Evolutionary conservation across 2,113 vertebrate species (phyloP), one percentile per base, ranked within the genome.

Genomic region (Balaeniceps rex): DNA sequence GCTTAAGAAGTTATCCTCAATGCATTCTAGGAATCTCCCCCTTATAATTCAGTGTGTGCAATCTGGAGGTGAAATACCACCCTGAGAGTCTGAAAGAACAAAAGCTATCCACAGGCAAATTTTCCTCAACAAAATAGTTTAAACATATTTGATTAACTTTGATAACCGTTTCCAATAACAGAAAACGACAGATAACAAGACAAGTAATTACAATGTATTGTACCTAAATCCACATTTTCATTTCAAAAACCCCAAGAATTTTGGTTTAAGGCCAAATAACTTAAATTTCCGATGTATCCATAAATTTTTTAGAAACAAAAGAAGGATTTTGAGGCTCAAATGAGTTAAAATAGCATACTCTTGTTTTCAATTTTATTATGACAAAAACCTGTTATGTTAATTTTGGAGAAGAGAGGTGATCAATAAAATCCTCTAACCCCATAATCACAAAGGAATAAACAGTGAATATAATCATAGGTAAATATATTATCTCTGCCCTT

Each of bases 11-110:
- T n/a, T n/a, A n/a, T n/a, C n/a, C n/a, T n/a, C n/a, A n/a, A n/a
- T n/a, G n/a, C n/a, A n/a, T n/a, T n/a, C n/a, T n/a, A n/a, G n/a
- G 17, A 63, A 63, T 29, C 46, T 2, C 7, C 4, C 2, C 14
- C 14, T 36, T 49, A 14, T 19, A 77, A 83, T 44, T 91, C 3
- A 1, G 8, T 11, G 12, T 6, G 7, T 65, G 38, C 38, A 76
- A 3, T 55, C 36, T 60, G 36, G 14, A 83, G 29, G 21, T 38
- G 14, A 90, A 64, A 72, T 60, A 71, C 17, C 9, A 83, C 4
- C 4, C 49, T 44, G 34, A 88, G 33, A 70, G n/a, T 26, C 29
- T 72, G 29, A 52, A 92, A 79, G 40, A 85, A 82, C 17, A 69
- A 82, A 93, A 82, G 26, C 5, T 61, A 69, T 44, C 5, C 34